Percentiles rank a stretch among this genome's conserved stretches.
Evolutionary conservation across 1,140 invertebrate species (phyloP).

Genomic region (Dendroctonus valens): DNA sequence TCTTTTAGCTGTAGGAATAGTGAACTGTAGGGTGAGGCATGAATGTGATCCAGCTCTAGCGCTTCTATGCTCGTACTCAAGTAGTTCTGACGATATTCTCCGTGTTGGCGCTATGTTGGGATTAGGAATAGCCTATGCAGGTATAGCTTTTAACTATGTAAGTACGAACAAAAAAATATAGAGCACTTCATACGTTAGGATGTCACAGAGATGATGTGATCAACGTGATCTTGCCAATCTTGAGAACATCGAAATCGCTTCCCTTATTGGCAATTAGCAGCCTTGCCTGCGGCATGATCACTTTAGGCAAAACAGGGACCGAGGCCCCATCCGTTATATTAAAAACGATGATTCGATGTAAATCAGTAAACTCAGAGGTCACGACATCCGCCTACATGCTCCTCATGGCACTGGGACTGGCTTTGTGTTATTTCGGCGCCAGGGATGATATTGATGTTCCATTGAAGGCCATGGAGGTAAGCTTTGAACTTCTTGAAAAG

Average conservation of each 20-base stretch:
- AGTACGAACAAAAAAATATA: neutral
- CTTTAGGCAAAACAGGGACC: conserved; percentile 91
- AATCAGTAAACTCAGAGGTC: conserved; percentile 26
- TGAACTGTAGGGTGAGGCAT: conserved; percentile 80
- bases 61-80: conserved; percentile 74
- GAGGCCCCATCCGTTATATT: conserved; percentile 80
- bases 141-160: conserved; percentile 15
- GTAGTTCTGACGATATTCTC: conserved; percentile 63
- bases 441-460: conserved; percentile 75
- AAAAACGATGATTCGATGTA: conserved; percentile 75
- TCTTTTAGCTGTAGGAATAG: conserved; percentile 79
- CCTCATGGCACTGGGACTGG: conserved; percentile 43
- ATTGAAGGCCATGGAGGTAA: conserved; percentile 69
- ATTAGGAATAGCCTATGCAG: conserved; percentile 79
- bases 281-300: conserved; percentile 89
- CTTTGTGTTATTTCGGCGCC: conserved; percentile 50
- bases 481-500: neutral
- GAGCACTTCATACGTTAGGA: conserved; percentile 20
- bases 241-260: conserved; percentile 62
- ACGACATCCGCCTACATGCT: conserved; percentile 39
- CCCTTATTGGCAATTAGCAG: conserved; percentile 92
- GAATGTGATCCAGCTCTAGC: conserved; percentile 86
- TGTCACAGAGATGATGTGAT: conserved; percentile 73
- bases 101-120: conserved; percentile 72
- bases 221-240: conserved; percentile 62